These are phyloP conservation scores for Tursiops truncatus DNA, from an alignment of 2,113 vertebrate species.

Conservation along the genomic window DNA sequence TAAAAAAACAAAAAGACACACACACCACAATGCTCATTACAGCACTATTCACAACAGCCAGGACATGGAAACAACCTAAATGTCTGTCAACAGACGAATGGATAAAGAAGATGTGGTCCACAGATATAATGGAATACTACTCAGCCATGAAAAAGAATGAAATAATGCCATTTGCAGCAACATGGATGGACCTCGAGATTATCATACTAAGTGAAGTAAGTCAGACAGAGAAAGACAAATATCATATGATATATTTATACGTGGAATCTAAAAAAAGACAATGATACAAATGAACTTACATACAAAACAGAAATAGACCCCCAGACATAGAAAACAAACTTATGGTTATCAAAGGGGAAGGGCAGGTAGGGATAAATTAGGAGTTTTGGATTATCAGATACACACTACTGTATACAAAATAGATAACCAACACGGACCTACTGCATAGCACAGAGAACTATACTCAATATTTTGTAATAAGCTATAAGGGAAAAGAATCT, in stretches of 20 bases:
- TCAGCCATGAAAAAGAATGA: neutral
- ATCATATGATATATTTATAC: neutral
- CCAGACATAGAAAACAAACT: neutral
- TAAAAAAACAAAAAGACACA: neutral
- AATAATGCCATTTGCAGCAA: neutral
- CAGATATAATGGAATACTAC: neutral
- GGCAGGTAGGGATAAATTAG: neutral
- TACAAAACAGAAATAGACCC: neutral
- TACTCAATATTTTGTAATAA: neutral
- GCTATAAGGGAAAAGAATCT: neutral
- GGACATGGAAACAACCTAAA: neutral
- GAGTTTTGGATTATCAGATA: neutral
- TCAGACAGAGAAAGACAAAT: neutral
- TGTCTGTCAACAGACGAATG: neutral
- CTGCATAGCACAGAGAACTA: neutral
- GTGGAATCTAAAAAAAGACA: neutral
- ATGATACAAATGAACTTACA: neutral
- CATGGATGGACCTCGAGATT: neutral
- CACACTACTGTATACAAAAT: neutral
- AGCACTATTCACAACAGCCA: neutral
- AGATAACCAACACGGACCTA: neutral
- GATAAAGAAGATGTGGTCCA: neutral
- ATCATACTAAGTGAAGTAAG: neutral
- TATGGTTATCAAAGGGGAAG: neutral
- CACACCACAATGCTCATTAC: neutral